Base-by-base conservation (phyloP, 2,113 vertebrate genomes). In the Engystomops pustulosus region DNA sequence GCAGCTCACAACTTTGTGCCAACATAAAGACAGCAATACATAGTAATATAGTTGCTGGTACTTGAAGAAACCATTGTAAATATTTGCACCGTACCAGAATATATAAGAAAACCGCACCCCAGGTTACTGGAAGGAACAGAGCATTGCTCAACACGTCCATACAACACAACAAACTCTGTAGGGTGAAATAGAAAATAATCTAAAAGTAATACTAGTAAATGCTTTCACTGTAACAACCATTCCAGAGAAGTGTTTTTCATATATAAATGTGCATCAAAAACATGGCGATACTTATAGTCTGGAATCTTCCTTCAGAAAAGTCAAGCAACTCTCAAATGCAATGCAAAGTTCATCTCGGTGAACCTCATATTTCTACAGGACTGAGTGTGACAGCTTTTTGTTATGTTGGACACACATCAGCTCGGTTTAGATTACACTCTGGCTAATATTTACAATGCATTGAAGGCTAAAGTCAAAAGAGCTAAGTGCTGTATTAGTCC, bases 401-500 rank as follows among this genome's bases (percentile, higher is more conserved):
- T 79, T 84, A 77, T 84, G 69, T 30, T 84, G 82, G 58, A 78
- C 82, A 76, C 71, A 53, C 60, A 76, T 83, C 55, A 76, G 25
- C 82, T 77, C 12, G 32, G 82, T 38, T 77, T 84, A 27, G 60
- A 84, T 84, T 77, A 69, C 82, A 84, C 38, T 25, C 72, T 44
- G 32, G 70, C 32, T 77, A 69, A 78, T 76, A 83, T 83, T 83
- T 76, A 76, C 71, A 76, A 10, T 55, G 82, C 74, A 69, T 77
- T 84, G 45, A 78, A 79, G 74, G 49, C 36, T 68, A 53, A 70
- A 70, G 75, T 79, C 49, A 45, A 58, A 51, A 79, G 32, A 49
- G 32, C 60, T 45, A 25, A 78, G 60, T 76, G 23, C 36, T 69
- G 34, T 78, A 58, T 23, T 69, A 55, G 62, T 36, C 74, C 34